These are phyloP conservation scores for Bombus waltoni DNA, from an alignment of 1,140 invertebrate species.

Conservation along the genomic window DNA sequence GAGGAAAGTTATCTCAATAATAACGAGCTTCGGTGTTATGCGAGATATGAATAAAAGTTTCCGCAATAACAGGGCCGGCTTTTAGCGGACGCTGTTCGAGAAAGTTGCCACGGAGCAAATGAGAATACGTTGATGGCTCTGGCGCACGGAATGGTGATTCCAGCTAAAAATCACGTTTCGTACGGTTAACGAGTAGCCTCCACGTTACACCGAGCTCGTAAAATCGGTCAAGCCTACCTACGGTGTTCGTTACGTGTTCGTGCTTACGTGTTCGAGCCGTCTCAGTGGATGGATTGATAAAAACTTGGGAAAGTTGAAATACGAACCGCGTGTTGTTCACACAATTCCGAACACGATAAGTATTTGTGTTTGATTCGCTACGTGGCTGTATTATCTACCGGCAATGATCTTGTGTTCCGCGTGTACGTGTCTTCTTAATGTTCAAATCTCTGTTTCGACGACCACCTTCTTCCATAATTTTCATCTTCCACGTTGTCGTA, in stretches of 20 bases:
- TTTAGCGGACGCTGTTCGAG: constrained; percentile 19
- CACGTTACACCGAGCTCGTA: background rate
- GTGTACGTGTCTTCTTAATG: too few relatives aligned
- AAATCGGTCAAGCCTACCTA: background rate
- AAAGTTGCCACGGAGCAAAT: constrained; percentile 23
- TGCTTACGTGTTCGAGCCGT: background rate
- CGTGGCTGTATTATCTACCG: too few relatives aligned
- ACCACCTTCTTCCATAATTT: background rate
- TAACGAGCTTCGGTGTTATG: background rate
- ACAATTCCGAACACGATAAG: background rate
- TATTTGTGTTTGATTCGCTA: background rate
- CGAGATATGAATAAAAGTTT: constrained; percentile 42
- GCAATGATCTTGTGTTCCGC: too few relatives aligned
- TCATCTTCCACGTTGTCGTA: background rate
- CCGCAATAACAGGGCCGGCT: constrained; percentile 25
- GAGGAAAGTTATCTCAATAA: constrained; percentile 28
- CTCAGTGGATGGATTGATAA: background rate
- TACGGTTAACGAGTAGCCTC: constrained; percentile 2
- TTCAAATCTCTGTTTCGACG: background rate
- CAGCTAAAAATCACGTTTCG: constrained; percentile 3
- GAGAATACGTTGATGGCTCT: constrained; percentile 16
- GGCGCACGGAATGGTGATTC: background rate
- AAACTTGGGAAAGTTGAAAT: background rate
- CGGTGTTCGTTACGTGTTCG: background rate
- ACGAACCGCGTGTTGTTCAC: background rate